Base-by-base conservation (phyloP, 2,113 vertebrate species). In the Taxidea taxus region DNA sequence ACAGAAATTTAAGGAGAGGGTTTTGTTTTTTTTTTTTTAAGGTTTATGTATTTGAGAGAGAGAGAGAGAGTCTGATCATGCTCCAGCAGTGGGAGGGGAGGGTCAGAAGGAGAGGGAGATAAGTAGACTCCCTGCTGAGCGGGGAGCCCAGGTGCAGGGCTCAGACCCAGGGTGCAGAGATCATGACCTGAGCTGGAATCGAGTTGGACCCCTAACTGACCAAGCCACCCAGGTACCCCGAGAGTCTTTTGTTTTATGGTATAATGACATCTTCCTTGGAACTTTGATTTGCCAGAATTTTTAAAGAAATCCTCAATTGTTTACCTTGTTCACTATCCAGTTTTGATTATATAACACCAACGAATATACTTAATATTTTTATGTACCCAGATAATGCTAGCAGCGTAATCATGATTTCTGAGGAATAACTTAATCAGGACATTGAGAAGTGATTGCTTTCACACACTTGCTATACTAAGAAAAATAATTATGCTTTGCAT, bases 361-460 rank as follows among this genome's bases (percentile, higher is more conserved):
- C 25, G 87, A 66, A 42, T 51, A 21, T 39, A 51, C 54, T 47
- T 91, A 86, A 78, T 83, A 87, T 77, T 84, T 96, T 96, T 90
- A 77, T 89, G 39, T 89, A 86, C 23, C 64, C 37, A 89, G 60
- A 64, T 80, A 83, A 80, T 44, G 10, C 15, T 4, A 78, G 84
- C 6, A 75, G 18, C 81, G 37, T 66, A 75, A 54, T 77, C 60
- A 85, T 39, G 34, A 58, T 90, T 89, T 89, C 49, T 60, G 27
- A 58, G 34, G n/a, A 84, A 72, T 84, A 70, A 27, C 39, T 90
- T 95, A 75, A 85, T 96, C 29, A 72, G 49, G 83, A 16, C 70
- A 60, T 31, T 77, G 84, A 96, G 34, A 92, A 97, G 80, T 94
- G 56, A 80, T 84, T 68, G 47, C 64, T 88, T 94, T 87, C 78